Evolutionary conservation across 35 echinoderm and acorn worm genomes (phyloP), one percentile per base, ranked within the genome.

Genomic region (Eucidaris tribuloides): DNA sequence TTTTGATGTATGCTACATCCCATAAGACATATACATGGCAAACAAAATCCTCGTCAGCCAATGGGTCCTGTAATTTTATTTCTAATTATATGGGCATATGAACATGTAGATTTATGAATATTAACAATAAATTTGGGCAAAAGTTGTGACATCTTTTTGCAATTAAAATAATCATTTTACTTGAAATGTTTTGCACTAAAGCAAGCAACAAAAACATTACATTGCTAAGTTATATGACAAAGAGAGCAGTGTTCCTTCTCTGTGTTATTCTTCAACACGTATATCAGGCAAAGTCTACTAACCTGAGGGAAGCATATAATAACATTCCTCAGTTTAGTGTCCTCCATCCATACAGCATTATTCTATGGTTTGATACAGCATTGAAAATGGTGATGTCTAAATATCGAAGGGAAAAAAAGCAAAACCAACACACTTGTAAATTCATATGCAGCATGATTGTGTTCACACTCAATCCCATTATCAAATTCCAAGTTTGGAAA

Each of bases 271-370:
- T 56, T 22, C 52, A 15, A 22, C 14, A 15, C 52, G 52, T 15
- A 56, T 14, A 56, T 22, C 13, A n/a, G n/a, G 13, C 13, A 56
- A 15, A 22, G 52, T 7, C 32, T 34, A 54, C 40, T 7, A 46
- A 97, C 96, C 90, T 99, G 77, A 7, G 96, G 96, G 76, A 93
- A 92, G 66, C 96, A 99, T 3, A 99, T 63, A 24, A 99, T 54
- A 20, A 88, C 79, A 80, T 93, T 99, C 66, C 90, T 93, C 0
- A 99, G 77, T 66, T 93, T 93, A 0, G 90, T 90, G 20, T 93
- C 87, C 58, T 93, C 96, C 96, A 99, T 99, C 96, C 96, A 99
- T 17, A 83, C 87, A 42, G 90, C 52, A 36, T 87, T 86, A 33
- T 77, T n/a, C n/a, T n/a, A 76, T 6, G 90, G 90, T 58, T 89